Percentiles rank a stretch among this genome's conserved stretches.
These are phyloP conservation scores for Austrofundulus limnaeus DNA, from an alignment of 2,113 vertebrate species.

Conservation along the genomic window DNA sequence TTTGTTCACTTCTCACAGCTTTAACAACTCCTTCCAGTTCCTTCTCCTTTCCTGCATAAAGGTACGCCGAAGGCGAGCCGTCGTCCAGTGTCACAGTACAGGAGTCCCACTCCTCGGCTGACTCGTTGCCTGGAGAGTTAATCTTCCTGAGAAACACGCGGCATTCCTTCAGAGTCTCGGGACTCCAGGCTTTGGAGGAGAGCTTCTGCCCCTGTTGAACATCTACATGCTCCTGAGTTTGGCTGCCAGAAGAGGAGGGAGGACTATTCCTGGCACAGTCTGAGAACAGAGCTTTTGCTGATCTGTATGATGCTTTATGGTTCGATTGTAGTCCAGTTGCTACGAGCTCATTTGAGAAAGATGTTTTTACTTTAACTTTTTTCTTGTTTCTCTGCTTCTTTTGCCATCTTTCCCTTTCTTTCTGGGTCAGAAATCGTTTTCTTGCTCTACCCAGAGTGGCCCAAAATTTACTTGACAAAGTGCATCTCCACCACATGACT, in stretches of 20 bases:
- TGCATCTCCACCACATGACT: slow-evolving; percentile 18
- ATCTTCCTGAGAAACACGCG: slow-evolving; percentile 95
- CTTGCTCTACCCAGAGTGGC: slow-evolving; percentile 63
- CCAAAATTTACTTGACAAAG: slow-evolving; percentile 53
- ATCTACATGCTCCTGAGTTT: slow-evolving; percentile 51
- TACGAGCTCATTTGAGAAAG: slow-evolving; percentile 10
- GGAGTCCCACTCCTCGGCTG: slow-evolving; percentile 70
- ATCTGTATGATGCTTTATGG: slow-evolving; percentile 32
- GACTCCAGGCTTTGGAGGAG: slow-evolving; percentile 84
- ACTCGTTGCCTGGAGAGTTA: slow-evolving; percentile 84
- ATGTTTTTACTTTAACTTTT: slow-evolving; percentile 2
- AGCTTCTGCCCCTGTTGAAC: slow-evolving; percentile 75
- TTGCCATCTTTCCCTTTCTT: slow-evolving; percentile 45
- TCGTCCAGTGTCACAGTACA: slow-evolving; percentile 79
- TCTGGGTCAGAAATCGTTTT: slow-evolving; percentile 60
- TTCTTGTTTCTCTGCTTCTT: slow-evolving; percentile 32
- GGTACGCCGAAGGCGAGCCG: slow-evolving; percentile 64
- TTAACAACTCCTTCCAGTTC: slow-evolving; percentile 51
- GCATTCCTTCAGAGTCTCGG: slow-evolving; percentile 90
- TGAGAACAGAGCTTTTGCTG: slow-evolving; percentile 20
- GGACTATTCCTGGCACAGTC: slow-evolving; percentile 35
- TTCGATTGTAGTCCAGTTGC: slow-evolving; percentile 33
- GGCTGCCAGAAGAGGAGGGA: slow-evolving; percentile 32
- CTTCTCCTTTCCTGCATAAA: slow-evolving; percentile 47
- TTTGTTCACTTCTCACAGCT: slow-evolving; percentile 70